Evolutionary conservation across 2,888 invertebrate species (phyloP), one percentile per base, ranked within the genome.

Genomic region (Melolontha melolontha): DNA sequence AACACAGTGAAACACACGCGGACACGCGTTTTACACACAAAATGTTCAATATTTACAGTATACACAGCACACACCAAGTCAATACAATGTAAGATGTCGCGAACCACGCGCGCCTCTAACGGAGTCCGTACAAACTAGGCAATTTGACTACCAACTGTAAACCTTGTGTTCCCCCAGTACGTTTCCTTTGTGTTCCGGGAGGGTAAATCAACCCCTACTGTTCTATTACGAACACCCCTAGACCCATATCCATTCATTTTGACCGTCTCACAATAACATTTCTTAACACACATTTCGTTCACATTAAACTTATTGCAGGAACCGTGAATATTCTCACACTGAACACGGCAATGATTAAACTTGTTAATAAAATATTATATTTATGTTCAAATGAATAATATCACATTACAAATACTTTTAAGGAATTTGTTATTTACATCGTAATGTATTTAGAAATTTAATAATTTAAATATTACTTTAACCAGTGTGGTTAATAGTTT

Each of bases 1-100:
- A 77, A 79, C 78, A 77, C 80, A 78, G 73, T 75, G n/a, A 72
- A 73, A 75, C 69, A 72, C 78, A 79, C 79, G 76, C 79, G 70
- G 77, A 82, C 85, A 85, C 86, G 84, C 85, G 85, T 81, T 83
- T 84, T 85, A 82, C 80, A 84, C 83, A 82, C 83, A 84, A 78
- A 83, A 84, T 80, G 82, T 84, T 84, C 85, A 85, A 86, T 82
- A 84, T 82, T 86, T 87, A 87, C 86, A 86, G 87, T 87, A 86
- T 86, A 88, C 87, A 88, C 87, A 87, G 86, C 85, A 85, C 86
- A 47, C 47, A 62, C 29, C 47, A 39, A 88, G 88, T 89, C 89
- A 88, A 89, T 89, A 89, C 88, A 88, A 88, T 88, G 88, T 88
- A 89, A 89, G 88, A 89, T 89, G 89, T 88, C 87, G 86, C 86